A percentile compares a stretch with the other conserved stretches of the same genome.
phyloP scores from a whole-genome alignment of 2,113 vertebrate genomes.

The Balaeniceps rex region DNA sequence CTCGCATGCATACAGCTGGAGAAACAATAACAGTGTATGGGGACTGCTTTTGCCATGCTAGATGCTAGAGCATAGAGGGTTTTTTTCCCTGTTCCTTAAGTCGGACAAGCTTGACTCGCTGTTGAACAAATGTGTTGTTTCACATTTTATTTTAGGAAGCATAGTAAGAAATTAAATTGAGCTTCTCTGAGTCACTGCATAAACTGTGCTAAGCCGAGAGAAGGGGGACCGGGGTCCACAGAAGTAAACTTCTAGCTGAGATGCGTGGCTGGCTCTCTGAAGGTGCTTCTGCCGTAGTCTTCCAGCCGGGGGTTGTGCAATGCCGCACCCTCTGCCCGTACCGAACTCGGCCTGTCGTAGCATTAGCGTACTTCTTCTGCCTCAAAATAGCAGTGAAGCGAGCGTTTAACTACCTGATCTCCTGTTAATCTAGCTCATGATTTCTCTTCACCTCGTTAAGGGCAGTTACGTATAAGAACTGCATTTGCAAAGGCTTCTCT shows the following conservation, averaged over 20 bases:
- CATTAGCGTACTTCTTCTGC: no score
- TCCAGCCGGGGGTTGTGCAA: background rate
- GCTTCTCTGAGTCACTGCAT: background rate
- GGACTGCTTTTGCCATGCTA: background rate
- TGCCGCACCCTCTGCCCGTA: background rate
- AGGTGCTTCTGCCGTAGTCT: background rate
- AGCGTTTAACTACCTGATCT: fast-evolving
- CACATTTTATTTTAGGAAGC: background rate
- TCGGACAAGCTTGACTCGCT: background rate
- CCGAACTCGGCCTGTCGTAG: fast-evolving
- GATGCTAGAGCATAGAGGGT: background rate
- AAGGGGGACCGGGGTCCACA: background rate
- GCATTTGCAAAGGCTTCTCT: background rate
- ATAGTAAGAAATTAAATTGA: background rate
- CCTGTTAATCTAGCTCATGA: background rate
- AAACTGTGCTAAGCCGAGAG: background rate
- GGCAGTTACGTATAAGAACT: background rate
- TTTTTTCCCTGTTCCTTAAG: background rate
- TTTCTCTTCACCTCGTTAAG: background rate
- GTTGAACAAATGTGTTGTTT: background rate
- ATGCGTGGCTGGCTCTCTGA: background rate
- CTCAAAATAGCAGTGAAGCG: background rate
- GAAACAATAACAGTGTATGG: background rate
- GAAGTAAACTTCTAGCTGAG: background rate
- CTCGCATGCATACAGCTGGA: background rate